Conservation (phyloP, 2,888 invertebrate species). For the Aquatica leii region DNA sequence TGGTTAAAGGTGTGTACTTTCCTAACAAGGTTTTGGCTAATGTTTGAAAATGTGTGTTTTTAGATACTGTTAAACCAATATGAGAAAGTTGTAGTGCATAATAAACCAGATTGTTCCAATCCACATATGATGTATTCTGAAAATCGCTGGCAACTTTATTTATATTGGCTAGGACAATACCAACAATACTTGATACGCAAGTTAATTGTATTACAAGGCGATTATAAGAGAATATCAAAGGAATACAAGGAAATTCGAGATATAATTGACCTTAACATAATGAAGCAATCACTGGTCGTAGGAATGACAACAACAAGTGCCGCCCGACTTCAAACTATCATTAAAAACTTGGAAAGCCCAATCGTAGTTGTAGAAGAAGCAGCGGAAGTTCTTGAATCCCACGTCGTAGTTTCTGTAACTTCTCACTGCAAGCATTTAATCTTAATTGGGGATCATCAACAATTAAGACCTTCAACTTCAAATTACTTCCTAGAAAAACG, state of each 20-base stretch:
- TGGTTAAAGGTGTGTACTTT: too few species aligned
- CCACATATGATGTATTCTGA: constrained; percentile 45
- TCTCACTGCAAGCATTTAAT: constrained; percentile 80
- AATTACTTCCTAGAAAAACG: constrained; percentile 72
- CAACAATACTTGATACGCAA: constrained; percentile 57
- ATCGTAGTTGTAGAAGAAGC: constrained; percentile 89
- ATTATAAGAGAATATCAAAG: constrained; percentile 44
- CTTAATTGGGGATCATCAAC: constrained; percentile 87
- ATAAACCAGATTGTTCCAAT: too few species aligned
- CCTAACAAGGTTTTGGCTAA: too few species aligned
- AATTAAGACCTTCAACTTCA: constrained; percentile 73
- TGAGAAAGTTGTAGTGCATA: too few species aligned
- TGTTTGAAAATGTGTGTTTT: too few species aligned
- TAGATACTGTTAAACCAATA: too few species aligned
- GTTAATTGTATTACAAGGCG: constrained; percentile 39
- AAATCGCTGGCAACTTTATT: constrained; percentile 54
- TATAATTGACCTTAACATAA: constrained; percentile 66
- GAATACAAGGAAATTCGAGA: constrained; percentile 52
- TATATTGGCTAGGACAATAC: constrained; percentile 49
- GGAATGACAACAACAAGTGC: constrained; percentile 84
- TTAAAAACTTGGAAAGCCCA: constrained; percentile 68
- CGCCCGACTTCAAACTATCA: constrained; percentile 70
- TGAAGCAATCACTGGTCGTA: constrained; percentile 66
- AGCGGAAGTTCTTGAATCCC: constrained; percentile 86
- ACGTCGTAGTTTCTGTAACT: constrained; percentile 79